phyloP scores from a whole-genome alignment of 2,797 vertebrate species.

The Neostethus bicornis region DNA sequence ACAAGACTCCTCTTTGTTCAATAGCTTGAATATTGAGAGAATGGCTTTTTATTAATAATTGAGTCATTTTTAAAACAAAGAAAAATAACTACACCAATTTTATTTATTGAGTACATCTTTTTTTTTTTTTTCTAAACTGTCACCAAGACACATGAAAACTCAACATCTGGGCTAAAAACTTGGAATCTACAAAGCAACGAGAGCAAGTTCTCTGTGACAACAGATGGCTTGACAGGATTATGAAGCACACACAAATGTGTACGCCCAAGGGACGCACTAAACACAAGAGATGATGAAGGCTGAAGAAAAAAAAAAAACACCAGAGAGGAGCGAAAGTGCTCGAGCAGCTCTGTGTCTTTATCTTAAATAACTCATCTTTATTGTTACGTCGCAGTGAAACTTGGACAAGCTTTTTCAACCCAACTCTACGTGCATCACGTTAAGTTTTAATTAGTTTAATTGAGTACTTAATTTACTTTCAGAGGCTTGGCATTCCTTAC shows the following conservation, averaged over 20 bases:
- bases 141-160: slow-evolving; percentile 7
- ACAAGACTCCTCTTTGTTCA: not conserved
- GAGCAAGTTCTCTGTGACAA: slow-evolving; percentile 62
- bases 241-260: slow-evolving; percentile 36
- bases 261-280: slow-evolving; percentile 27
- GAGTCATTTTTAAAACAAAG: not conserved
- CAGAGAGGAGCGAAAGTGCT: slow-evolving; percentile 22
- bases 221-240: slow-evolving; percentile 69
- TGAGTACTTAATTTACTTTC: slow-evolving; percentile 53
- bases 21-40: not conserved
- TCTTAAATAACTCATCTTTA: slow-evolving; percentile 55
- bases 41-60: not conserved
- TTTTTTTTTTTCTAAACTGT: slow-evolving; percentile 2
- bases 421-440: slow-evolving; percentile 33
- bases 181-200: slow-evolving; percentile 28
- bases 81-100: not conserved
- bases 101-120: not conserved
- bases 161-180: slow-evolving; percentile 47
- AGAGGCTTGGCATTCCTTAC: slow-evolving; percentile 36
- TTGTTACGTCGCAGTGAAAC: slow-evolving; percentile 46
- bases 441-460: slow-evolving; percentile 65
- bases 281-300: slow-evolving; percentile 31
- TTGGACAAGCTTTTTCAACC: slow-evolving; percentile 41
- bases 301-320: slow-evolving; percentile 7
- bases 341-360: slow-evolving; percentile 14